Evolutionary conservation across 2,888 invertebrate genomes (phyloP), one percentile per base, ranked within the genome.

Genomic region (Oligia latruncula): DNA sequence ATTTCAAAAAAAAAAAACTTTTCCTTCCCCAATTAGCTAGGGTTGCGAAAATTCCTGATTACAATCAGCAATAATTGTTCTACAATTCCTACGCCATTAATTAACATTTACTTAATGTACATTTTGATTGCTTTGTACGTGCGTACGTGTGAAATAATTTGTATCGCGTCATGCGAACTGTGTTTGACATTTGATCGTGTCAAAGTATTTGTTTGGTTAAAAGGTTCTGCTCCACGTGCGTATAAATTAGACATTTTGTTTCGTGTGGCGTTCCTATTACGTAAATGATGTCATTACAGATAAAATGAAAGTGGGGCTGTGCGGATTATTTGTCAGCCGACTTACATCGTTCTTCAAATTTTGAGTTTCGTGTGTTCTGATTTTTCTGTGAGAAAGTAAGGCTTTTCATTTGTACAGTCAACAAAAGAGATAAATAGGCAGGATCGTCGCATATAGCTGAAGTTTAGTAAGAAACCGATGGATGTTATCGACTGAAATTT

Each of bases 151-250:
- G 68, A 64, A 73, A 77, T 76, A 81, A 84, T 79, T 75, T 75
- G 64, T 67, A 58, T 23, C 23, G 40, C 43, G 70, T 82, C 80
- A 74, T 66, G 52, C 74, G 78, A 86, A 77, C 68, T 71, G 75
- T 81, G 80, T 88, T 79, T 85, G 81, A 87, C 77, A 82, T 85
- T 87, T 74, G 71, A 76, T 80, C 65, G 81, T 62, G 66, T 83
- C 70, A 79, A 78, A 80, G 65, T 77, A 43, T 49, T n/a, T 74
- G 55, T 81, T 79, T 64, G 64, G 40, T 20, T 58, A 71, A 71
- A 82, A 75, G 35, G 40, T 55, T 20, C 5, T 65, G 67, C 76
- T 77, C 20, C 29, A 70, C 70, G 64, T 75, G 67, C 71, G 76
- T 73, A 62, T 78, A 71, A 81, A 82, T 87, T 85, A 65, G 71